Evolutionary conservation across 2,797 vertebrate genomes (phyloP).

Genomic region (Megaceryle alcyon): DNA sequence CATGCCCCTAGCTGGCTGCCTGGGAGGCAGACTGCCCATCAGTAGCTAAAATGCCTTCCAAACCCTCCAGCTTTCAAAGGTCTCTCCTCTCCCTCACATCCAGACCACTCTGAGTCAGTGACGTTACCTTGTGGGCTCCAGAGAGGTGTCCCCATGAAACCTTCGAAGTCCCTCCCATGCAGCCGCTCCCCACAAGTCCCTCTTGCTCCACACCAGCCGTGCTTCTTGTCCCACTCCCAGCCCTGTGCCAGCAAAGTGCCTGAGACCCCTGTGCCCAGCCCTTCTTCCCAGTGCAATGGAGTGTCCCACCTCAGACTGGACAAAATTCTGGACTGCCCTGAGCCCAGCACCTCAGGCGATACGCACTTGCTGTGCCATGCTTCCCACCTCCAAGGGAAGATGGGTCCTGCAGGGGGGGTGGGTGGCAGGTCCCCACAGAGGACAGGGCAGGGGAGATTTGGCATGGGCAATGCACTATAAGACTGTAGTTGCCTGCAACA

Average conservation of each 20-base stretch:
- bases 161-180: not conserved
- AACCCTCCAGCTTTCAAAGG: not conserved
- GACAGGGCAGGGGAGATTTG: not conserved
- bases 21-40: not conserved
- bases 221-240: not conserved
- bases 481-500: not conserved
- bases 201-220: not conserved
- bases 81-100: not conserved
- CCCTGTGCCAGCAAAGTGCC: not conserved
- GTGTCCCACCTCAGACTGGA: not conserved
- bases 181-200: accelerated
- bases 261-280: not conserved
- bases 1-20: accelerated
- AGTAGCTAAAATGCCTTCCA: not conserved
- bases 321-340: not conserved
- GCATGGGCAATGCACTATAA: accelerated
- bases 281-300: not conserved
- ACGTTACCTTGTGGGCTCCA: not conserved
- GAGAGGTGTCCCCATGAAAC: not conserved
- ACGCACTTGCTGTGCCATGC: accelerated
- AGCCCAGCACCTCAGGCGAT: accelerated
- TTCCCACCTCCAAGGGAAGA: not conserved
- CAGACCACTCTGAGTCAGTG: accelerated
- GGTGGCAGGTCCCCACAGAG: not conserved
- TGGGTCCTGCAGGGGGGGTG: not conserved